These are phyloP conservation scores for Helleia helle DNA, from an alignment of 2,888 invertebrate species.

Conservation along the genomic window DNA sequence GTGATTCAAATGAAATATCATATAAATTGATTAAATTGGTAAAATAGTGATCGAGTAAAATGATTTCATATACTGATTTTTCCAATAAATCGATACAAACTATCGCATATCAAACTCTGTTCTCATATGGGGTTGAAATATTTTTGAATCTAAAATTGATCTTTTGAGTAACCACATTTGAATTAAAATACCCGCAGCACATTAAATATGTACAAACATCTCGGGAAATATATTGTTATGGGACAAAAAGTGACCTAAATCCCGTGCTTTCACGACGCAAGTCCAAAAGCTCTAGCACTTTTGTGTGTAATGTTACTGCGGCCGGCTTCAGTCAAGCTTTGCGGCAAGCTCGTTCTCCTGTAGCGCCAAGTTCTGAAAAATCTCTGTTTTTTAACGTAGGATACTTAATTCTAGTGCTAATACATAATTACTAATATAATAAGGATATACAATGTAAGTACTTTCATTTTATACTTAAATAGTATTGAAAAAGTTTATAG, in stretches of 20 bases:
- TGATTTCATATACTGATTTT: no score
- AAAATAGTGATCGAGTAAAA: no score
- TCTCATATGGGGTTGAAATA: no score
- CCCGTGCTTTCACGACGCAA: constrained; percentile 22
- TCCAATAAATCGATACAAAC: no score
- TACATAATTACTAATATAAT: constrained; percentile 4
- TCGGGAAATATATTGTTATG: constrained; percentile 1
- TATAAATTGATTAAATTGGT: no score
- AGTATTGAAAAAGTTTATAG: no score
- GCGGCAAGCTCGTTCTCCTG: constrained; percentile 45
- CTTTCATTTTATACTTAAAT: no score
- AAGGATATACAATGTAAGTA: constrained; percentile 21
- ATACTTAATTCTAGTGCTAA: constrained; percentile 11
- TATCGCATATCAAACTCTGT: no score
- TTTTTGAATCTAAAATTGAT: no score
- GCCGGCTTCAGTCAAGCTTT: constrained; percentile 52
- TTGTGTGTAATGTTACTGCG: constrained; percentile 56
- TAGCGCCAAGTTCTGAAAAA: constrained; percentile 34
- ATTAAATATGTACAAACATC: background rate
- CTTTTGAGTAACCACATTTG: no score
- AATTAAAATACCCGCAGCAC: background rate
- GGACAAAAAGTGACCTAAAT: constrained; percentile 14
- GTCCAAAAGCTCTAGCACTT: constrained; percentile 31
- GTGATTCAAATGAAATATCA: no score
- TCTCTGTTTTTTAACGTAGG: constrained; percentile 19